Base-by-base conservation (phyloP, 23 tunicate genomes). In the Ciona savignyi region DNA sequence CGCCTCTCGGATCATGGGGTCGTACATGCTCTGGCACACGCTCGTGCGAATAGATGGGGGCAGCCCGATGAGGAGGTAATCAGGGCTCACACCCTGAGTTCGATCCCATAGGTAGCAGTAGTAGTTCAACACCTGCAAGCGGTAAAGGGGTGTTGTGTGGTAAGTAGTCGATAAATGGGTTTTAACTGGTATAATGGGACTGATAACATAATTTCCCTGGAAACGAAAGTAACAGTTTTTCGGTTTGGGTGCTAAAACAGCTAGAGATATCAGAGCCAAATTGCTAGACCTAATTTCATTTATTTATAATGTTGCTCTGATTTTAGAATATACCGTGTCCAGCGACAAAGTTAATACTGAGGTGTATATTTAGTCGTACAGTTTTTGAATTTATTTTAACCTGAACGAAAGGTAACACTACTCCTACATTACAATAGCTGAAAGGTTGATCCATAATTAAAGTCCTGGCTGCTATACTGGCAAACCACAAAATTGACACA, bases 81-180 rank as follows among this genome's bases (percentile, higher is more conserved):
- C 88, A 19, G 97, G 97, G 27, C 68, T 78, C 0, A 90, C 97
- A 62, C 97, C 97, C 25, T 73, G 71, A 0, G 90, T 90, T 34
- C 97, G 72, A 33, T 90, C 82, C 97, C 97, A 90, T 66, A 90
- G 64, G 61, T 83, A 90, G 66, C 64, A 81, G 70, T 90, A 90
- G 74, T 83, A 90, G 32, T 90, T 48, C 0, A 83, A 28, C 25
- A 90, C 97, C 97, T 90, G 67, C 0, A 33, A 34, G 30, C 4
- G 28, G 26, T 73, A 32, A 32, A n/a, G 29, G 19, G 29, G 26
- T 4, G 23, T 21, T 19, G 27, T 62, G 6, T 15, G 62, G 72
- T 60, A 60, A 20, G 73, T 20, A 49, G 15, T 15, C 61, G 20
- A 49, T 11, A 11, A 11, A 49, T 15, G 20, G 61, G 61, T 20